Base-by-base conservation (phyloP, 2,113 vertebrate genomes). In the Lepisosteus osseus region DNA sequence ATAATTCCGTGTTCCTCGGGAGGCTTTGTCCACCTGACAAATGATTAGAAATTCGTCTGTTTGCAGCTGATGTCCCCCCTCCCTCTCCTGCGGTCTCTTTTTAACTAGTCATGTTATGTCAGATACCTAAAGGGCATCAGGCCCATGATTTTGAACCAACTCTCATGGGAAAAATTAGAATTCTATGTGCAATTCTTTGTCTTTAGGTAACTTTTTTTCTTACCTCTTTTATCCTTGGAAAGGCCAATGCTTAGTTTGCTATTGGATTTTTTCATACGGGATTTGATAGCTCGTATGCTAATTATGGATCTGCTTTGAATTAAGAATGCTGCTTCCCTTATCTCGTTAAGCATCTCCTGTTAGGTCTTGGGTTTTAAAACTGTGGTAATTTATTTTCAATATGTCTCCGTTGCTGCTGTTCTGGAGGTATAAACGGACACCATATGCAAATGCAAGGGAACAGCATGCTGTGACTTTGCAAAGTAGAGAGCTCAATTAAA, bases 21-120 rank as follows among this genome's bases (percentile, higher is more conserved):
- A 57, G 70, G 70, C 57, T 70, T 68, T 45, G 3, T 62, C 56
- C 65, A 67, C 71, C 64, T 67, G 65, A 15, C 42, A 61, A 59
- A 67, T 56, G 54, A 40, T 15, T 42, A 12, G 41, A 42, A 51
- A 17, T 61, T 51, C 51, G n/a, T 54, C 54, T 44, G 7, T 47
- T 47, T 68, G 42, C 40, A 4, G 9, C 65, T 42, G 59, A 61
- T 45, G 29, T 43, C 15, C n/a, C 42, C 43, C 43, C 54, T 57
- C 51, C n/a, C 3, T 6, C 40, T 29, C 62, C 40, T 45, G 42
- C 47, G 64, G 15, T 29, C 47, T 51, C 47, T 51, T 51, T 51
- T 51, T n/a, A n/a, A 56, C 41, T 65, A 51, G 47, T 65, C 61
- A 41, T 54, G 42, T 11, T 9, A 62, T 66, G 64, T 41, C 64